Conservation (phyloP, 2,797 vertebrate species). For the Characodon lateralis region DNA sequence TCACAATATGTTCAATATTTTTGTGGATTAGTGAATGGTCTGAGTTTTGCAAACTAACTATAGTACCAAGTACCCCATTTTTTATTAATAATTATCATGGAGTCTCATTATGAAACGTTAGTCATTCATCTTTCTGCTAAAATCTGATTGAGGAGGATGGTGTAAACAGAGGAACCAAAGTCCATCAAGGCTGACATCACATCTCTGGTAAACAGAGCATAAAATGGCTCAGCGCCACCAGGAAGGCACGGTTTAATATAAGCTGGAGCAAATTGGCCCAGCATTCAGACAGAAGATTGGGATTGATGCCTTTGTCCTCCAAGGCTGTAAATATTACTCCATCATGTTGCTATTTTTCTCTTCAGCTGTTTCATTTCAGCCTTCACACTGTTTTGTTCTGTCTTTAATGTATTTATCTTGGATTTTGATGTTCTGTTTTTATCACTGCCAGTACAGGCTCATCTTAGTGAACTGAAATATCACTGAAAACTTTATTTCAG, state of each 20-base stretch:
- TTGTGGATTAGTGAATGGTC: neutral
- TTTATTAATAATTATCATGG: neutral
- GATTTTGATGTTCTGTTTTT: neutral
- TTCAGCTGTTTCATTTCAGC: neutral
- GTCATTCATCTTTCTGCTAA: neutral
- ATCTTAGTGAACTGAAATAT: neutral
- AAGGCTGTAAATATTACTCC: conserved; percentile 47
- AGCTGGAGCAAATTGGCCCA: conserved; percentile 46
- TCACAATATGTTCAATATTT: neutral
- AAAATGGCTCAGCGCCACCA: conserved; percentile 57
- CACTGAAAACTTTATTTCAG: neutral
- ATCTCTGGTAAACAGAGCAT: conserved; percentile 44
- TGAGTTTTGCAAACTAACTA: neutral
- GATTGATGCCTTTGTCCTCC: conserved; percentile 41
- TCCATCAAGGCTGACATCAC: conserved; percentile 20
- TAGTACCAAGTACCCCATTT: neutral
- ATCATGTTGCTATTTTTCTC: conserved; percentile 10
- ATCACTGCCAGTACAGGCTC: neutral
- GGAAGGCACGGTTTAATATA: conserved; percentile 58
- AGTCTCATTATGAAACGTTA: neutral
- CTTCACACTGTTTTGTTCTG: neutral
- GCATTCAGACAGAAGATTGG: conserved; percentile 55
- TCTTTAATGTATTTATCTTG: neutral
- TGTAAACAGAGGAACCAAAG: conserved; percentile 13
- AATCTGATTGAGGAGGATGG: neutral